Evolutionary conservation across 2,888 invertebrate species (phyloP).

Genomic region (Druceiella hillmani): DNA sequence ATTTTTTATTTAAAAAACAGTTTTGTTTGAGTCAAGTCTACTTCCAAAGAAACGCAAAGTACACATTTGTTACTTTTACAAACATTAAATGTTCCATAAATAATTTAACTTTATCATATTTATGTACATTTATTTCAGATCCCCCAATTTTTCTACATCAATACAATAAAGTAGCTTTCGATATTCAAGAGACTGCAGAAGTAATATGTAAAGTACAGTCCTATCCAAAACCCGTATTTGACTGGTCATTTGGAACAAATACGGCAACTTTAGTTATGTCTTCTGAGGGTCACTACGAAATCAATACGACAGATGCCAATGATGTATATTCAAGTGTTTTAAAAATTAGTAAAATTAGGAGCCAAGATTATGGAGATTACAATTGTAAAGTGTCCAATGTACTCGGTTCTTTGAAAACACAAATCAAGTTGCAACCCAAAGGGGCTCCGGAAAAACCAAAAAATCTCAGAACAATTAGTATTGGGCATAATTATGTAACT

Average conservation of each 20-base stretch:
- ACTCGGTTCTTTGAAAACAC: constrained; percentile 69
- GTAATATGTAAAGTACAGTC: constrained; percentile 86
- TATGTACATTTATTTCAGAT: constrained; percentile 46
- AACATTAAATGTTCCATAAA: too few species aligned
- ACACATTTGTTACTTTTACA: too few species aligned
- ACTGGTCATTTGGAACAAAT: constrained; percentile 82
- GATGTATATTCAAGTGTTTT: constrained; percentile 81
- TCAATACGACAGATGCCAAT: constrained; percentile 74
- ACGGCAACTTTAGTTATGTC: constrained; percentile 69
- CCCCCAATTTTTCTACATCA: constrained; percentile 82
- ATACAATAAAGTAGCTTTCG: constrained; percentile 85
- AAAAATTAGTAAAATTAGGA: constrained; percentile 63
- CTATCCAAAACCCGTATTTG: constrained; percentile 88
- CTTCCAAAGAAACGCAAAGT: too few species aligned
- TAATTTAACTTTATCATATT: too few species aligned
- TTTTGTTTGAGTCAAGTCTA: too few species aligned
- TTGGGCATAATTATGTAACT: constrained; percentile 74
- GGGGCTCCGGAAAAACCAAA: constrained; percentile 83
- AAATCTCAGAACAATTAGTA: constrained; percentile 63
- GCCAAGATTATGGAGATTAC: constrained; percentile 89
- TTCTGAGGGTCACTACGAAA: constrained; percentile 81
- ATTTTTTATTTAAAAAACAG: background rate
- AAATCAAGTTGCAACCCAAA: constrained; percentile 77
- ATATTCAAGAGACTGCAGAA: constrained; percentile 77
- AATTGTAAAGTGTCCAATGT: constrained; percentile 82